These are phyloP conservation scores for Phaonia tiefii DNA, from an alignment of 2,888 invertebrate species.

Conservation along the genomic window DNA sequence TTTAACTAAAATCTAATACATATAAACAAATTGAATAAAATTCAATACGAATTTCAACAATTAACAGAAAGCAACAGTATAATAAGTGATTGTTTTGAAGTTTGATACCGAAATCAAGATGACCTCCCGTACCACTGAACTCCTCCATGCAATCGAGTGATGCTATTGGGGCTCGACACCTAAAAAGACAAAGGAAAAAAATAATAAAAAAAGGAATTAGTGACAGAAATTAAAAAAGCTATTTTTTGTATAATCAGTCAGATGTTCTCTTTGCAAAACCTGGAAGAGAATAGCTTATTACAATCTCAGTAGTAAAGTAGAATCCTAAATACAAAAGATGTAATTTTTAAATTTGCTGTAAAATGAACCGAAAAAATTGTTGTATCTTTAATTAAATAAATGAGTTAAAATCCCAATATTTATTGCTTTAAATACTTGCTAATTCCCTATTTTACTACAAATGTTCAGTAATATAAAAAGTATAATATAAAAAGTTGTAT, in stretches of 20 bases:
- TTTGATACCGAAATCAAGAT: slow-evolving; percentile 81
- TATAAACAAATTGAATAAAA: slow-evolving; percentile 41
- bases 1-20: slow-evolving; percentile 54
- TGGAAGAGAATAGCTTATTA: too few relatives aligned
- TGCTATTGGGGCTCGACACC: slow-evolving; percentile 95
- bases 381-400: too few relatives aligned
- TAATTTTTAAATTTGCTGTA: too few relatives aligned
- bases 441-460: too few relatives aligned
- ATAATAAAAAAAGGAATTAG: not conserved
- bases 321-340: too few relatives aligned
- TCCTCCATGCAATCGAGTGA: slow-evolving; percentile 97
- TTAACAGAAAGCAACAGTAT: slow-evolving; percentile 65
- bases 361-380: too few relatives aligned
- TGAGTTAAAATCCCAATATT: too few relatives aligned
- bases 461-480: not conserved
- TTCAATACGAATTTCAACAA: slow-evolving; percentile 26
- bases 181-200: slow-evolving; percentile 75
- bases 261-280: slow-evolving; percentile 10
- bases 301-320: too few relatives aligned
- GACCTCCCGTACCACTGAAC: slow-evolving; percentile 87
- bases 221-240: not conserved
- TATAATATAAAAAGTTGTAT: not conserved
- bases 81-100: slow-evolving; percentile 76
- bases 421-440: too few relatives aligned
- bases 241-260: not conserved